Percentiles rank a stretch among this genome's conserved stretches.
phyloP scores from a whole-genome alignment of 1,140 invertebrate genomes.

The Eupeodes corollae region DNA sequence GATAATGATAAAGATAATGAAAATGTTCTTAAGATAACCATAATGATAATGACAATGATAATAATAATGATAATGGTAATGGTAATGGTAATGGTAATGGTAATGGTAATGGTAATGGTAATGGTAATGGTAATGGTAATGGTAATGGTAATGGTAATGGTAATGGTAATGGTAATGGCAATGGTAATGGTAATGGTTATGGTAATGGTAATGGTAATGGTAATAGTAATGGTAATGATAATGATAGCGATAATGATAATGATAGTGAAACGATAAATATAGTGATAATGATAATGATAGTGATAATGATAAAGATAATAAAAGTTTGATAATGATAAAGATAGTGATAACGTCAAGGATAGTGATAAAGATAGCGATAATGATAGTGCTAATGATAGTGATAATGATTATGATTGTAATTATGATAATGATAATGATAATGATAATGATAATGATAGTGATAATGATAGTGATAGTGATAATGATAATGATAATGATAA shows the following conservation, averaged over 20 bases:
- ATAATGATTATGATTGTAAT: neutral
- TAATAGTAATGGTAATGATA: too few relatives aligned
- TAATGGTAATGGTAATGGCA: too few relatives aligned
- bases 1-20: neutral
- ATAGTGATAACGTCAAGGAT: neutral
- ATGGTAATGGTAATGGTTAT: too few relatives aligned
- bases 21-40: neutral
- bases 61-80: neutral
- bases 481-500: conserved; percentile 1
- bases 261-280: neutral
- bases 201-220: too few relatives aligned
- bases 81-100: neutral
- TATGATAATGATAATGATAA: conserved; percentile 2
- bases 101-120: too few relatives aligned
- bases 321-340: neutral
- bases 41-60: neutral
- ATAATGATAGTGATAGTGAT: neutral
- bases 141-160: too few relatives aligned
- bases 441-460: neutral
- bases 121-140: too few relatives aligned
- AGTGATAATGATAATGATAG: neutral
- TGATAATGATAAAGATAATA: neutral
- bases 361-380: neutral
- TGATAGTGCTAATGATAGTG: neutral
- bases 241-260: too few relatives aligned